Evolutionary conservation across 2,797 vertebrate species (phyloP), one percentile per base, ranked within the genome.

Genomic region (Acestrorhynchus altus): DNA sequence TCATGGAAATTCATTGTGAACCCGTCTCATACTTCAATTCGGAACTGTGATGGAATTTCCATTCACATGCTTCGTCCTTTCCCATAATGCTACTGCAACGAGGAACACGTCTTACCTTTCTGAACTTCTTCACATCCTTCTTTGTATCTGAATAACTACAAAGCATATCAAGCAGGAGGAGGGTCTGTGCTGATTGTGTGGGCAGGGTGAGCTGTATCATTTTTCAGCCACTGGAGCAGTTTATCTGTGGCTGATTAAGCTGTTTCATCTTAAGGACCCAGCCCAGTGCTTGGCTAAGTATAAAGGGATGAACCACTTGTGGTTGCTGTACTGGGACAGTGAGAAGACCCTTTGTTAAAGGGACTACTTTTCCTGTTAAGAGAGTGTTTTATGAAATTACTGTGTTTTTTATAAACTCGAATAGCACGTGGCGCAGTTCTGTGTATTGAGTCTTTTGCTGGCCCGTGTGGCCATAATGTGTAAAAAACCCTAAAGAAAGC

Each of bases 61-160:
- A n/a, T n/a, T n/a, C n/a, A n/a, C n/a, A n/a, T n/a, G n/a, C n/a
- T n/a, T n/a, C n/a, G n/a, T 64, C 20, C 40, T 2, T 63, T 77
- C 73, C 46, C 54, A 52, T 72, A 74, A 81, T 75, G 76, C 26
- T n/a, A 8, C 39, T 73, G 82, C 76, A 82, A 79, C 56, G 15
- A 5, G 71, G 81, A 72, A 75, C 52, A 57, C 70, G 68, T 70
- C 60, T 56, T 61, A 54, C 44, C 65, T 6, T 15, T 66, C 72
- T 68, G 35, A 54, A 31, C 35, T 52, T 57, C 39, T 44, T 67
- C 76, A 79, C 77, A 80, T 39, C 40, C 31, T 59, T 61, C 63
- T 77, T 79, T 83, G 83, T 86, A 82, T 78, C 80, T 42, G 75
- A 69, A 66, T 78, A 80, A 76, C n/a, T 76, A 82, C 83, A 74